phyloP scores from a whole-genome alignment of 2,113 vertebrate species.

The Hemiprocne comata region DNA sequence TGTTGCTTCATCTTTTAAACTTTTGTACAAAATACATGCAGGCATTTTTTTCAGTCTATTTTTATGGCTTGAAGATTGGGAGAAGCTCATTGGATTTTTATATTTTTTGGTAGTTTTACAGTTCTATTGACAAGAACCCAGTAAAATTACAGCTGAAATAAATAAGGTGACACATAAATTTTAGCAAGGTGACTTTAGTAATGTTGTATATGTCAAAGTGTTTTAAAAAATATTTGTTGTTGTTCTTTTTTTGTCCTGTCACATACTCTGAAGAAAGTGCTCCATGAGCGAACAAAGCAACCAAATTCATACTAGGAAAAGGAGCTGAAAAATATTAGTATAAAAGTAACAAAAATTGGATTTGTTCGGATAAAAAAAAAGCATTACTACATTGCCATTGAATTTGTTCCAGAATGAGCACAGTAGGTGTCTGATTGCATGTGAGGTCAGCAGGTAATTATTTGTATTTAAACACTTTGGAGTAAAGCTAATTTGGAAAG shows the following conservation, averaged over 20 bases:
- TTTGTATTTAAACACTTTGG: neutral
- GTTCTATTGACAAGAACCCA: neutral
- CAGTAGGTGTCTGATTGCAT: neutral
- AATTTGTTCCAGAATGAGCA: neutral
- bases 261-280: neutral
- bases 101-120: neutral
- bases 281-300: neutral
- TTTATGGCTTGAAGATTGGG: neutral
- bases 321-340: neutral
- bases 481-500: neutral
- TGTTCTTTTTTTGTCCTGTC: neutral
- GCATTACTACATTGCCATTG: accelerated
- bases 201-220: neutral
- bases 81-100: neutral
- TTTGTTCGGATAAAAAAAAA: neutral
- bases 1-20: conserved; percentile 60
- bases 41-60: neutral
- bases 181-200: neutral
- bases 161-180: neutral
- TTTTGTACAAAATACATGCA: neutral
- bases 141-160: neutral
- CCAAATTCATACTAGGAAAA: neutral
- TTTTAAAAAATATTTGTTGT: neutral
- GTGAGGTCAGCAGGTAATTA: neutral
- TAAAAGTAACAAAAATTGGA: neutral